Percentiles rank a stretch among this genome's conserved stretches.
These are phyloP conservation scores for Dusona sp. DNA, from an alignment of 2,888 invertebrate genomes.

Conservation along the genomic window DNA sequence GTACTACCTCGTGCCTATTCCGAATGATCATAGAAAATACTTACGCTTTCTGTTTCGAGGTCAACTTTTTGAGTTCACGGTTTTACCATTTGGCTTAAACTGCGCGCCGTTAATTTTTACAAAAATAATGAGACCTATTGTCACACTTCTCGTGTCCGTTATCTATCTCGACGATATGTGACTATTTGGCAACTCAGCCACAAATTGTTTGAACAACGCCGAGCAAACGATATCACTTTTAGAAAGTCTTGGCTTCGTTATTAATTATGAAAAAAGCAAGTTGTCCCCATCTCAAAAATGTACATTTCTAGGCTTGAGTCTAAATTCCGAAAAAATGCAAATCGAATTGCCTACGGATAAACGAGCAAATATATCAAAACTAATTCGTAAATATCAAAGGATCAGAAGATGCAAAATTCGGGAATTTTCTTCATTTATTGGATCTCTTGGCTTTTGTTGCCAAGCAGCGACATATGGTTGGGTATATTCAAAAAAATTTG, in stretches of 20 bases:
- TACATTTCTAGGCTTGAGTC: slow-evolving; percentile 22
- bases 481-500: slow-evolving; percentile 30
- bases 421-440: slow-evolving; percentile 21
- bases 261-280: too few relatives aligned
- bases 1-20: slow-evolving; percentile 33
- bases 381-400: neutral
- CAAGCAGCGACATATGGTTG: slow-evolving; percentile 47
- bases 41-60: too few relatives aligned
- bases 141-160: slow-evolving; percentile 16
- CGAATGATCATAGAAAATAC: too few relatives aligned
- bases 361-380: neutral
- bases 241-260: too few relatives aligned
- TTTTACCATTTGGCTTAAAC: too few relatives aligned
- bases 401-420: slow-evolving; percentile 33
- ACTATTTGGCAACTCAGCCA: slow-evolving; percentile 23
- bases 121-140: slow-evolving; percentile 42
- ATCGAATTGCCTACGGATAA: slow-evolving; percentile 42
- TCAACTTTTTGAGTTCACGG: too few relatives aligned
- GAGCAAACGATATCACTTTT: too few relatives aligned
- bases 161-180: slow-evolving; percentile 43
- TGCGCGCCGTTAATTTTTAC: slow-evolving; percentile 31
- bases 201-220: too few relatives aligned
- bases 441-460: slow-evolving; percentile 31
- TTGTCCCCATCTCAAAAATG: too few relatives aligned
- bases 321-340: slow-evolving; percentile 41